Evolutionary conservation across 2,797 vertebrate genomes (phyloP), one percentile per base, ranked within the genome.

Genomic region (Xenops minutus): DNA sequence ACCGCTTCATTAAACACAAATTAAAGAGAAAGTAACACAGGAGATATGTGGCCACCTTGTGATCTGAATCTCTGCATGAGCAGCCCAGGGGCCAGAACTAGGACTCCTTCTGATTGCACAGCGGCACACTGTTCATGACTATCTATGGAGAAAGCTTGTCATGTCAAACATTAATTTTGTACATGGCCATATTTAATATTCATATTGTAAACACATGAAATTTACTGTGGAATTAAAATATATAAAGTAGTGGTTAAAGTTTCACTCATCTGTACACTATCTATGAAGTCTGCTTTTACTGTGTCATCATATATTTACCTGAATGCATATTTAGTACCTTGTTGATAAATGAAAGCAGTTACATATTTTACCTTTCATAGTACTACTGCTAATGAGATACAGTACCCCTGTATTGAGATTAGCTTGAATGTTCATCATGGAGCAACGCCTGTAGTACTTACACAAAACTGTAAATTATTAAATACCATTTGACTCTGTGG

Each of bases 291-390:
- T 92, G 51, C 43, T 83, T 92, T 54, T 74, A 39, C 29, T 36
- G 13, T 23, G 20, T 62, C 43, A 61, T 48, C 34, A 48, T 72
- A 5, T 67, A 84, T 83, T 95, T 84, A 26, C 73, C 54, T 84
- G 69, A 75, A 84, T 90, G 43, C 43, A 90, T 95, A 93, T 81
- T 88, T 58, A 81, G 26, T 58, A 49, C 36, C 58, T 81, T 59
- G 32, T 4, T 85, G 82, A 91, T 74, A 88, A 90, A 95, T 94
- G 51, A 92, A 90, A 95, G 58, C 20, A 91, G 32, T 30, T 72
- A 29, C 2, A 7, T 54, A 54, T 88, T 92, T 94, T 85, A 78
- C 30, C 24, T 81, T 89, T 79, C 36, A 20, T 13, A 69, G 48
- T 44, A 88, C 13, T 73, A 23, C 12, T 85, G 22, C 55, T 94